phyloP scores from a whole-genome alignment of 2,113 vertebrate species.

The Ptyas mucosa region DNA sequence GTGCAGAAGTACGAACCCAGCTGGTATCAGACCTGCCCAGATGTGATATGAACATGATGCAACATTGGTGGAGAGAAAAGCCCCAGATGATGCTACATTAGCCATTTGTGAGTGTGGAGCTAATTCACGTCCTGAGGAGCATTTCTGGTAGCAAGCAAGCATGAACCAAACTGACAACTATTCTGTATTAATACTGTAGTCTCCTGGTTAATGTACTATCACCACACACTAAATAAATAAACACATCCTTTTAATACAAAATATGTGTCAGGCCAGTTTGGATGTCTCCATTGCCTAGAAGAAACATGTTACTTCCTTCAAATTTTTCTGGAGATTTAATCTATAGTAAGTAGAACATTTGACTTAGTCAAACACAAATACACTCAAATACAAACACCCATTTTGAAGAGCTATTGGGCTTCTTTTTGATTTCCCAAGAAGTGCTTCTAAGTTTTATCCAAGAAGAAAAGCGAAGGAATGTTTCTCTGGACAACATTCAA shows the following conservation, averaged over 20 bases:
- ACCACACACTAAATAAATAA: neutral
- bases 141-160: too few relatives aligned
- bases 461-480: neutral
- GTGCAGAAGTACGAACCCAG: too few relatives aligned
- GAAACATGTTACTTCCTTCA: neutral
- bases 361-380: neutral
- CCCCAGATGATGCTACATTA: too few relatives aligned
- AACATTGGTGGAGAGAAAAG: too few relatives aligned
- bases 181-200: neutral
- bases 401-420: neutral
- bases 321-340: neutral
- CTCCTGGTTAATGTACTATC: neutral
- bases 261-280: neutral
- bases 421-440: neutral
- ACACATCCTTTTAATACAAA: neutral
- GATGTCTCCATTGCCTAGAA: neutral
- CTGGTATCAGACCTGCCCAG: too few relatives aligned
- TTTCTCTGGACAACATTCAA: neutral
- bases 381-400: neutral
- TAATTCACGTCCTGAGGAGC: too few relatives aligned
- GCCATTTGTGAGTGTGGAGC: too few relatives aligned
- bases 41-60: too few relatives aligned
- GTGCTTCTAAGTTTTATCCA: neutral
- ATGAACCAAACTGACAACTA: neutral
- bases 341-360: neutral